A percentile compares a stretch with the other conserved stretches of the same genome.
phyloP scores from a whole-genome alignment of 2,797 vertebrate genomes.

The Prunella strophiata region DNA sequence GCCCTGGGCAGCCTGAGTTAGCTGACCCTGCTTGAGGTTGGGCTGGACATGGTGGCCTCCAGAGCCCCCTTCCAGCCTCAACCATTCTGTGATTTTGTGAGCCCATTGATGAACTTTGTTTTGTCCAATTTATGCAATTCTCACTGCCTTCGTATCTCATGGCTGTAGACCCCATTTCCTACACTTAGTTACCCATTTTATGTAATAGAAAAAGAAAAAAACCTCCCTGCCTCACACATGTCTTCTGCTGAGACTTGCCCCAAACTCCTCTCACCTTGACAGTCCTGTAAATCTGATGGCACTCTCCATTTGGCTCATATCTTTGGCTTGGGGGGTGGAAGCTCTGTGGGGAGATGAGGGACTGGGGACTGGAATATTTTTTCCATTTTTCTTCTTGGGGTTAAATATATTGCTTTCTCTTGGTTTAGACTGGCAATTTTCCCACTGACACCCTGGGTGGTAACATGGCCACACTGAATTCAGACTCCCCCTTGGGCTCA shows the following conservation, averaged over 20 bases:
- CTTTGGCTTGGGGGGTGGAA: neutral
- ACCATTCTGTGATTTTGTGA: neutral
- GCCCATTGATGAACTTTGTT: rapidly evolving
- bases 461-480: neutral
- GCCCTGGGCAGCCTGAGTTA: neutral
- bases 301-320: neutral
- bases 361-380: neutral
- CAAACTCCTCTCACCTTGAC: neutral
- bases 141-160: neutral
- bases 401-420: neutral
- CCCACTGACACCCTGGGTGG: constrained; percentile 22
- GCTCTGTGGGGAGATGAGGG: neutral
- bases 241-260: neutral
- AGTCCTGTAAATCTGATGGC: neutral
- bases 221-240: neutral
- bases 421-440: constrained; percentile 9
- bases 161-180: neutral
- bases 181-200: neutral
- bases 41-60: neutral
- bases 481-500: neutral
- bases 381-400: neutral
- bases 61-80: neutral
- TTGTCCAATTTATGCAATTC: neutral
- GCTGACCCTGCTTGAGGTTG: neutral
- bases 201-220: neutral